Conservation (phyloP, 2,888 invertebrate genomes). For the Aplocera efformata region DNA sequence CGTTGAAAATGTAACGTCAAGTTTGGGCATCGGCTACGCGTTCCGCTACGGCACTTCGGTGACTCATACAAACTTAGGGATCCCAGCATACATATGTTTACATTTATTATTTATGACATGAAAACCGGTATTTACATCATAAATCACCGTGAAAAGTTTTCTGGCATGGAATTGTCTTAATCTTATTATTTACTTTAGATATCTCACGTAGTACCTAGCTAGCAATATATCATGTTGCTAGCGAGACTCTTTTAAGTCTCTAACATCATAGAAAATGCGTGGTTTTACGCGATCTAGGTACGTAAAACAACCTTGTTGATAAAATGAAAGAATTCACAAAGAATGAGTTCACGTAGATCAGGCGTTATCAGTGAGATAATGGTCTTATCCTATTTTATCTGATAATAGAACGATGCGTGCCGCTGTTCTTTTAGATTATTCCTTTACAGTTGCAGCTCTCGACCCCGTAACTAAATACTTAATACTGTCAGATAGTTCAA, state of each 20-base stretch:
- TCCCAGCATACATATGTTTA: slow-evolving; percentile 33
- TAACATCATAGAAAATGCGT: too few relatives aligned
- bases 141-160: slow-evolving; percentile 19
- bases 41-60: slow-evolving; percentile 19
- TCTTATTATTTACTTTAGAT: too few relatives aligned
- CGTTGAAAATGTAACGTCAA: slow-evolving; percentile 17
- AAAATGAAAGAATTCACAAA: slow-evolving; percentile 38
- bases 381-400: slow-evolving; percentile 64
- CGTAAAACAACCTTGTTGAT: slow-evolving; percentile 5
- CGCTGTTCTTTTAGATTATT: slow-evolving; percentile 31
- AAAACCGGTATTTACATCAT: slow-evolving; percentile 18
- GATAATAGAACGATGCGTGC: slow-evolving; percentile 44
- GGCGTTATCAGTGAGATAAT: slow-evolving; percentile 63
- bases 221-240: too few relatives aligned
- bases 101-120: slow-evolving; percentile 29
- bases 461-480: too few relatives aligned
- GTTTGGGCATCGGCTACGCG: slow-evolving; percentile 16
- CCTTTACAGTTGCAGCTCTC: too few relatives aligned
- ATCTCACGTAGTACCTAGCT: too few relatives aligned
- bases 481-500: too few relatives aligned
- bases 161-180: neutral
- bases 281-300: neutral
- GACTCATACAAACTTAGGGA: slow-evolving; percentile 33
- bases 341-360: slow-evolving; percentile 54
- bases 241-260: too few relatives aligned